Conservation (phyloP, 1,140 invertebrate genomes). For the Lucilia cuprina region DNA sequence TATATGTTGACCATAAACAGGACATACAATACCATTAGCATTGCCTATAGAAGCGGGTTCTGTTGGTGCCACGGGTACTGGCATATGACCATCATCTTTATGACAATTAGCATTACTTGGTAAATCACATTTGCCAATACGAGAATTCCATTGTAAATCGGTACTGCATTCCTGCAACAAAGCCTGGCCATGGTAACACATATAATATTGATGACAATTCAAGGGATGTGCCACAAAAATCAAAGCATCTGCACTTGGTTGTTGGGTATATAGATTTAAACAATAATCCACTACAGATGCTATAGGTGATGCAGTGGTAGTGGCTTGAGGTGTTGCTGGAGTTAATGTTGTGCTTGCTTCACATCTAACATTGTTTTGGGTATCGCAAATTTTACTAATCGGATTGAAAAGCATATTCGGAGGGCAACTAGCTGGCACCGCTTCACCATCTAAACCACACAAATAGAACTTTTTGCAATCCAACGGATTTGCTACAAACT, state of each 20-base stretch:
- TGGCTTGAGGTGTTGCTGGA: background rate
- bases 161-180: slow-evolving; percentile 52
- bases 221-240: slow-evolving; percentile 52
- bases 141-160: slow-evolving; percentile 55
- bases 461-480: slow-evolving; percentile 55
- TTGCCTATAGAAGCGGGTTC: background rate
- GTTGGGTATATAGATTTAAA: slow-evolving; percentile 37
- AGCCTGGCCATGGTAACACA: slow-evolving; percentile 58
- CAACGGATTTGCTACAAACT: slow-evolving; percentile 51
- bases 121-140: slow-evolving; percentile 55
- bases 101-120: slow-evolving; percentile 51
- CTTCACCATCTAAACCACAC: slow-evolving; percentile 55
- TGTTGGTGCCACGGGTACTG: background rate
- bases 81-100: background rate
- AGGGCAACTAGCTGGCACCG: slow-evolving; percentile 52
- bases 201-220: slow-evolving; percentile 52
- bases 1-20: slow-evolving; percentile 53
- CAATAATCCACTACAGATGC: slow-evolving; percentile 43
- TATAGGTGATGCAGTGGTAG: background rate
- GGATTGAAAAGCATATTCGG: slow-evolving; percentile 55
- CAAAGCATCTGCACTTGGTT: slow-evolving; percentile 43
- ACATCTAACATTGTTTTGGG: slow-evolving; percentile 48
- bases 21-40: slow-evolving; percentile 45
- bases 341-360: background rate
- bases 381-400: slow-evolving; percentile 52